Evolutionary conservation across 1,140 invertebrate genomes (phyloP), one percentile per base, ranked within the genome.

Genomic region (Apocrypta bakeri): DNA sequence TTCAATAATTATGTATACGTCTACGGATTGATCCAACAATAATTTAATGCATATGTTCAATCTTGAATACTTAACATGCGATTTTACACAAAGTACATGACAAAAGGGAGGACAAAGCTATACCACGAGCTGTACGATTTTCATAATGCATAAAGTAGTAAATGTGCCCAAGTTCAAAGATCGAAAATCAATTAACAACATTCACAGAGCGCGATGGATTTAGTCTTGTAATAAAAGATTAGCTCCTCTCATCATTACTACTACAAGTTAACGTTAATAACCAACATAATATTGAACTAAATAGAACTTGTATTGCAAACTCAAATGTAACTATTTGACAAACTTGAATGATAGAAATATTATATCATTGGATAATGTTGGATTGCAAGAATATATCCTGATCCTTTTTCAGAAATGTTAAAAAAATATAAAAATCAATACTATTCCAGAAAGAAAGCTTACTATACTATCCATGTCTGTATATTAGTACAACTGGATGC

Each of bases 401-500:
- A 31, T 33, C n/a, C 7, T 40, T 14, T 21, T 71, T 33, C 0
- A 9, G 1, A 33, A 31, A 71, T 17, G n/a, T 71, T 56, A 2
- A 33, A 31, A 33, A 21, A 17, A n/a, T 6, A 33, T 37, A 31
- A 3, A 71, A 25, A 71, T n/a, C n/a, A 71, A 33, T 71, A 71
- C 21, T 61, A 48, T 4, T 77, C 6, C 64, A 78, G 1, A 78
- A 27, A 75, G 17, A 11, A 68, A 82, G 25, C 27, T 71, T 76
- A 37, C 25, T 25, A 77, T 71, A 81, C 69, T 68, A 74, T 79
- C 37, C 37, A 84, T 79, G 31, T 82, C 40, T 79, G 33, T 84
- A 84, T 80, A 79, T 82, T 85, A 87, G 88, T 89, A 90, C 88
- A 90, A 90, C 89, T 90, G 89, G 89, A 90, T 84, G 87, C 87